These are phyloP conservation scores for Encarsia formosa DNA, from an alignment of 2,888 invertebrate genomes.

Conservation along the genomic window DNA sequence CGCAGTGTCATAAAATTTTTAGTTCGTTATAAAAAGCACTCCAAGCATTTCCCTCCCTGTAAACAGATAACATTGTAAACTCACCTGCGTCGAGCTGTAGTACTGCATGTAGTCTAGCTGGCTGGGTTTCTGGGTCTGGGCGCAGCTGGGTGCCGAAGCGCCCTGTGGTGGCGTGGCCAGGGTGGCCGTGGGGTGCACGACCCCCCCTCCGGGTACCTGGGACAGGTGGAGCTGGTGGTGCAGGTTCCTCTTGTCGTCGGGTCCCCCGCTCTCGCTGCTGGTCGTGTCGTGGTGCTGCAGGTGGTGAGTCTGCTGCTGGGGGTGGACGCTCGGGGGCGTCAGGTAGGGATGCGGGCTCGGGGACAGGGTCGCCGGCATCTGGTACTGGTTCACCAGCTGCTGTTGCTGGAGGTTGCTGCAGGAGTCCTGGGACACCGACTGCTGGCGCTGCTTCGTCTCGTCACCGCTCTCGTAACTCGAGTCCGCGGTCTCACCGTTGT, in stretches of 20 bases:
- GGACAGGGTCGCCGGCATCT: constrained; percentile 35
- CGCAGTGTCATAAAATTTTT: too few species aligned
- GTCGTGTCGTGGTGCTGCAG: constrained; percentile 36
- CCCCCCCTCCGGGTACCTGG: constrained; percentile 36
- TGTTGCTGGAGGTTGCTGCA: constrained; percentile 32
- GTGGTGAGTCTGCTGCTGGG: constrained; percentile 23
- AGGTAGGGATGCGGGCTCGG: constrained; percentile 46
- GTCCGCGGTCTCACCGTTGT: constrained; percentile 42
- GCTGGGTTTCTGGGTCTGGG: constrained; percentile 49
- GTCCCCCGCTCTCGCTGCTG: constrained; percentile 41
- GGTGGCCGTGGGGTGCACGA: constrained; percentile 48
- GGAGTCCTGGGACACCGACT: constrained; percentile 33
- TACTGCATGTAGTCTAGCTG: constrained; percentile 50
- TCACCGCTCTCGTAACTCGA: constrained; percentile 50
- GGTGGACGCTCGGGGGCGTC: constrained; percentile 46
- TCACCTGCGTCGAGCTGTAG: constrained; percentile 48
- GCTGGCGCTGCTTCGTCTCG: constrained; percentile 40
- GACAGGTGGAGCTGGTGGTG: constrained; percentile 45
- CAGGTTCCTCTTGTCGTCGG: constrained; percentile 47
- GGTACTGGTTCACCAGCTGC: constrained; percentile 39
- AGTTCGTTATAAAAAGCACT: too few species aligned
- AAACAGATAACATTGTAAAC: too few species aligned
- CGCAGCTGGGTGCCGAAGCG: constrained; percentile 44
- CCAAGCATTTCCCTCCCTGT: too few species aligned
- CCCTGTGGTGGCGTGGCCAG: constrained; percentile 40